A percentile compares a stretch with the other conserved stretches of the same genome.
Evolutionary conservation across 2,888 invertebrate genomes (phyloP).

Genomic region (Tortrix viridana): DNA sequence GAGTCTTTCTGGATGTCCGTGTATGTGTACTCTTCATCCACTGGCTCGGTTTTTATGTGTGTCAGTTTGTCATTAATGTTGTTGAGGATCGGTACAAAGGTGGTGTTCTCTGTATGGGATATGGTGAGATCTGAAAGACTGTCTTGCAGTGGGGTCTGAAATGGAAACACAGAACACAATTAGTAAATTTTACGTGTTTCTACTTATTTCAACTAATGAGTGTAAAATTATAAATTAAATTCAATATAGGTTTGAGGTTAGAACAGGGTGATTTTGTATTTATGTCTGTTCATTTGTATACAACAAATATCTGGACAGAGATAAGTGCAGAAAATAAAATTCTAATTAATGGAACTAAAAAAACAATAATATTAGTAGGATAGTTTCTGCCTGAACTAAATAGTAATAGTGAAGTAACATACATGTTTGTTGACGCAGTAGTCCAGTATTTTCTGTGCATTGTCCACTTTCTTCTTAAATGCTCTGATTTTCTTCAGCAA

Average conservation of each 20-base stretch:
- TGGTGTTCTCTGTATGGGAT: constrained; percentile 4
- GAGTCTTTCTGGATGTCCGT: not conserved
- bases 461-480: constrained; percentile 29
- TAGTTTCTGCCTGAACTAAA: too few relatives aligned
- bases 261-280: too few relatives aligned
- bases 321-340: too few relatives aligned
- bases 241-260: too few relatives aligned
- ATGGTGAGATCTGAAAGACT: constrained; percentile 15
- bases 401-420: not conserved
- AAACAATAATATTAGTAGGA: too few relatives aligned
- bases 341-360: too few relatives aligned
- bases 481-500: constrained; percentile 20
- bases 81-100: constrained; percentile 3
- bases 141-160: constrained; percentile 13
- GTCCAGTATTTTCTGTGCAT: constrained; percentile 23
- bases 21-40: not conserved
- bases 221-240: too few relatives aligned
- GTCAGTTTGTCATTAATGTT: not conserved
- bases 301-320: too few relatives aligned
- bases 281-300: too few relatives aligned
- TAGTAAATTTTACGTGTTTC: too few relatives aligned
- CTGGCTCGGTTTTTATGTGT: constrained; percentile 1
- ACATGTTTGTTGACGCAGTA: constrained; percentile 25
- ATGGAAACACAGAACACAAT: not conserved
- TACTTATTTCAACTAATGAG: too few relatives aligned